Evolutionary conservation across 92 coral and sea anemone species (phyloP).

Genomic region (Meandrina meandrites): DNA sequence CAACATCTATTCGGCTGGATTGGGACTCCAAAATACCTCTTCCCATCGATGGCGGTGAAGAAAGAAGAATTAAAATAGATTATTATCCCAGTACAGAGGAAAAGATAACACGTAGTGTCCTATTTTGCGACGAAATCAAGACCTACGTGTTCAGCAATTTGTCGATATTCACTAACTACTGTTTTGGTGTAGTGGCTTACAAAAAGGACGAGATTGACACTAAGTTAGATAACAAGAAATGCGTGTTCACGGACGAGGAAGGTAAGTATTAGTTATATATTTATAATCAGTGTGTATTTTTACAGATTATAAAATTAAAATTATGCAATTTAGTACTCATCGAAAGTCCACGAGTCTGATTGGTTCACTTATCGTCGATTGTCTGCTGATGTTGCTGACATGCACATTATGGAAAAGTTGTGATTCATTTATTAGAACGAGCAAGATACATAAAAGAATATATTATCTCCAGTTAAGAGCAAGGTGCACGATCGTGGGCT

Average conservation of each 20-base stretch:
- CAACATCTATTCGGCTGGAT: slow-evolving; percentile 21
- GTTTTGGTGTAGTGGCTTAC: slow-evolving; percentile 4
- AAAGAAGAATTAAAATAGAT: slow-evolving; percentile 22
- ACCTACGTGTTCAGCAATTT: slow-evolving; percentile 20
- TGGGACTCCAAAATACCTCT: slow-evolving; percentile 18
- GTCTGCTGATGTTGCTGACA: no score
- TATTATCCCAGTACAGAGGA: not conserved
- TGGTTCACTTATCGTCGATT: no score
- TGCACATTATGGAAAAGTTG: no score
- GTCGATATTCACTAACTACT: slow-evolving; percentile 18
- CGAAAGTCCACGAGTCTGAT: no score
- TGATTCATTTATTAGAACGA: no score
- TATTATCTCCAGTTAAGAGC: no score
- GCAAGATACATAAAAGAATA: no score
- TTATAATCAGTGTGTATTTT: not conserved
- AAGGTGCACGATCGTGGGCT: no score
- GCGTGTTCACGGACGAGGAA: slow-evolving; percentile 56
- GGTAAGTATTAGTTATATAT: slow-evolving; percentile 22
- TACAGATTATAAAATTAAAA: no score
- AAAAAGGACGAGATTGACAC: not conserved
- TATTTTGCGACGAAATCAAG: not conserved
- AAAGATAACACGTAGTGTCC: not conserved
- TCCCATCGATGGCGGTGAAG: not conserved
- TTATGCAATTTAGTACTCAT: no score
- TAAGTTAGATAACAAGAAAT: slow-evolving; percentile 15